These are phyloP conservation scores for Ambastaia sidthimunki DNA, from an alignment of 2,797 vertebrate species.

Conservation along the genomic window DNA sequence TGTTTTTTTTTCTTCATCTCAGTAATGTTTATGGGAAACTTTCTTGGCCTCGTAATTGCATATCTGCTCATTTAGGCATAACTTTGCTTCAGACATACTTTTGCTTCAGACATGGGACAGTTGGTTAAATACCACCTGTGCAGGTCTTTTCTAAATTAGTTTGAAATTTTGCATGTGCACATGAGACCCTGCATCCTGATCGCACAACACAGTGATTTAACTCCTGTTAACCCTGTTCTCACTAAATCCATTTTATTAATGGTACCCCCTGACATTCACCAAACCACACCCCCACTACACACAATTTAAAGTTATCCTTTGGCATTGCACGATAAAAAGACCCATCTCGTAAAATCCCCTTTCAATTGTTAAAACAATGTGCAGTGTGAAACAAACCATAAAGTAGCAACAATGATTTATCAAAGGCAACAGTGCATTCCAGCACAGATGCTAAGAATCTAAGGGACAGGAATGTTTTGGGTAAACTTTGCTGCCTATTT, in stretches of 20 bases:
- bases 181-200: background rate
- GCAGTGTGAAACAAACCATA: constrained; percentile 1
- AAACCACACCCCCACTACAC: background rate
- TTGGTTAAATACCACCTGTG: background rate
- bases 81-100: no score
- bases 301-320: background rate
- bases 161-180: background rate
- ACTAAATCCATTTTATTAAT: constrained; percentile 19
- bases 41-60: background rate
- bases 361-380: constrained; percentile 9
- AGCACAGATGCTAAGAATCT: background rate
- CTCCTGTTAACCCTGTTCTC: constrained; percentile 29
- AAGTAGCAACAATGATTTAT: background rate
- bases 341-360: background rate
- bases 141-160: background rate
- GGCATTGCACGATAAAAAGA: background rate
- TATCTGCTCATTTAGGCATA: background rate
- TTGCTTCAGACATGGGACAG: background rate
- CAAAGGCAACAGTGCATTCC: background rate
- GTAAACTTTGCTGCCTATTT: background rate
- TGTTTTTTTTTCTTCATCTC: background rate
- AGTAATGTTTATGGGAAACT: background rate
- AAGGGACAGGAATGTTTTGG: background rate
- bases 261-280: background rate
- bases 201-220: constrained; percentile 10